phyloP scores from a whole-genome alignment of 92 coral and sea anemone species.

The Heteractis magnifica region DNA sequence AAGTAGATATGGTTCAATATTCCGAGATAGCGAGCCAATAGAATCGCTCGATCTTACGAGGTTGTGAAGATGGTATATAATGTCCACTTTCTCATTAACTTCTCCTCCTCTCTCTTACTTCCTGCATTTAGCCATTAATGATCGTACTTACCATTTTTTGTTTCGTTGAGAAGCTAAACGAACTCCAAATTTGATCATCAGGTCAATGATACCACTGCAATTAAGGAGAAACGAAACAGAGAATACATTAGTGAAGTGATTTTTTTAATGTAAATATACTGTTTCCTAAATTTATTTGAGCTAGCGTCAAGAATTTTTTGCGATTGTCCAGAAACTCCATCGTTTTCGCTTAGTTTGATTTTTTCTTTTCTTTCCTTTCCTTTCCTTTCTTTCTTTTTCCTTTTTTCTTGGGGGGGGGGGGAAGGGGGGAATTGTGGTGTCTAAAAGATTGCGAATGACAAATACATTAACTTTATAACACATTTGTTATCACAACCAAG shows the following conservation, averaged over 20 bases:
- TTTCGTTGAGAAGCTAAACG: conserved; percentile 85
- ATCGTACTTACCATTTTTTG: conserved; percentile 72
- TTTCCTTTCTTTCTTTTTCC: neutral
- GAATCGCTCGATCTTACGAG: no score
- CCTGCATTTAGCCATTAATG: no score
- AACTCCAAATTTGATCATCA: conserved; percentile 82
- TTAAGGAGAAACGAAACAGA: neutral
- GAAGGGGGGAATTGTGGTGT: neutral
- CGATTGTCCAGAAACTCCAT: neutral
- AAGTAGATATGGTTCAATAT: no score
- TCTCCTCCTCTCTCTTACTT: no score
- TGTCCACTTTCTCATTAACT: no score
- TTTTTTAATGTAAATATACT: neutral
- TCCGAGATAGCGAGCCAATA: no score
- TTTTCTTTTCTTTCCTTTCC: no score
- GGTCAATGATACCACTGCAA: conserved; percentile 79
- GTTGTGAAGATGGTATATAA: no score
- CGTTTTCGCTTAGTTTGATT: no score
- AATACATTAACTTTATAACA: no score
- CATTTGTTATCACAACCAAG: no score
- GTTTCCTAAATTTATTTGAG: neutral
- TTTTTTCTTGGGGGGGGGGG: neutral
- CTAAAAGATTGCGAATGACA: no score
- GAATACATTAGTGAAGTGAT: neutral
- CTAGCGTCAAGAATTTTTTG: neutral